Evolutionary conservation across 1,140 invertebrate species (phyloP).

Genomic region (Lasioglossum albipes): DNA sequence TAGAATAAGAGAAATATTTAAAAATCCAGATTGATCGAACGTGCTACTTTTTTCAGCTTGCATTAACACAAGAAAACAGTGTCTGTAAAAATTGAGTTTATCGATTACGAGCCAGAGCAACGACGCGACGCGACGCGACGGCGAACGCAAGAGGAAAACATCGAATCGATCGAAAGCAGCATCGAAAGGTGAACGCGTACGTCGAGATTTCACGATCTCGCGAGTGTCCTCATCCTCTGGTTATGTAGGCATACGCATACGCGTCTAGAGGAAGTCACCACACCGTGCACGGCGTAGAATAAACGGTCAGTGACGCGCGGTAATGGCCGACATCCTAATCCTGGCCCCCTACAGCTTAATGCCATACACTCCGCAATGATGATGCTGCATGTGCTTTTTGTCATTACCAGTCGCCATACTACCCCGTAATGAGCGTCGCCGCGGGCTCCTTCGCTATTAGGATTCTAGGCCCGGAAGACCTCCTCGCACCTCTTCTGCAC

Average conservation of each 20-base stretch:
- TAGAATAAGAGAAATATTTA: too few relatives aligned
- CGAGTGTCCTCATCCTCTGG: constrained; percentile 73
- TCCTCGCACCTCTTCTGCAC: not conserved
- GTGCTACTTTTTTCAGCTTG: too few relatives aligned
- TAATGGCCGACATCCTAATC: constrained; percentile 81
- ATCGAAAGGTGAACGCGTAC: constrained; percentile 51
- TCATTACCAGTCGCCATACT: constrained; percentile 74
- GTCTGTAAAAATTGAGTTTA: too few relatives aligned
- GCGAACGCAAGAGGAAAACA: too few relatives aligned
- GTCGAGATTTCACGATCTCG: constrained; percentile 62
- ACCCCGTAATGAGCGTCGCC: constrained; percentile 68
- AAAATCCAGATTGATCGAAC: too few relatives aligned
- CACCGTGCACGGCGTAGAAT: constrained; percentile 75
- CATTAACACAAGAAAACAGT: too few relatives aligned
- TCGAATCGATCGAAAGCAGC: not conserved
- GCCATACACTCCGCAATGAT: constrained; percentile 75
- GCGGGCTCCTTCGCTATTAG: constrained; percentile 48
- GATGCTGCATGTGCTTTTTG: constrained; percentile 79
- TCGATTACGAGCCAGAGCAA: too few relatives aligned
- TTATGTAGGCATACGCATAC: constrained; percentile 69
- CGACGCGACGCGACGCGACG: too few relatives aligned
- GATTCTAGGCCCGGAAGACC: constrained; percentile 4
- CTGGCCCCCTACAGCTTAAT: constrained; percentile 79
- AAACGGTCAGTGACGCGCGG: constrained; percentile 80
- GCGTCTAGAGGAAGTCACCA: constrained; percentile 78